These are phyloP conservation scores for Neostethus bicornis DNA, from an alignment of 2,797 vertebrate species.

Conservation along the genomic window DNA sequence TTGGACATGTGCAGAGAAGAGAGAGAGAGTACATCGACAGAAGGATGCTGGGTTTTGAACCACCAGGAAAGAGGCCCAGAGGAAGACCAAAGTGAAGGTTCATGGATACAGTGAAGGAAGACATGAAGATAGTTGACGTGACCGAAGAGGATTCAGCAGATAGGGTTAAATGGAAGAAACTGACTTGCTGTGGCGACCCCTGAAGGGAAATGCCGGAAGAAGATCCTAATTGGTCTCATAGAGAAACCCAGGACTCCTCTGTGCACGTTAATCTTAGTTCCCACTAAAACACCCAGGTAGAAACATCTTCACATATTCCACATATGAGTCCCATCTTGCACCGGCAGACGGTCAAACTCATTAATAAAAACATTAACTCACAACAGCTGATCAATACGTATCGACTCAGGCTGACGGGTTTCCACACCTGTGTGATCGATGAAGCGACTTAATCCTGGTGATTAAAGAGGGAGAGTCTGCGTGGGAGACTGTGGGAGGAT, in stretches of 20 bases:
- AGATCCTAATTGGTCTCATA: too few species aligned
- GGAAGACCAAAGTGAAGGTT: too few species aligned
- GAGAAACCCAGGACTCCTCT: background rate
- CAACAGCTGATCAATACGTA: constrained; percentile 54
- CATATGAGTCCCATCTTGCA: constrained; percentile 16
- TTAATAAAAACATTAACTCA: constrained; percentile 59
- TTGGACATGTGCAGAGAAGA: too few species aligned
- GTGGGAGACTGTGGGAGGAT: constrained; percentile 10
- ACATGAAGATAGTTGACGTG: too few species aligned
- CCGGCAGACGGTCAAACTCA: constrained; percentile 32
- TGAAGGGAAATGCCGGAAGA: too few species aligned
- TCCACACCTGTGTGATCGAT: constrained; percentile 42
- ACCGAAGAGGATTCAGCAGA: too few species aligned
- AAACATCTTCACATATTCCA: background rate
- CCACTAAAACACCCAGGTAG: constrained; percentile 16
- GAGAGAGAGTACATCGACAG: too few species aligned
- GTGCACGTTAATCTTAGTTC: constrained; percentile 21
- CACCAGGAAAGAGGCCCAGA: too few species aligned
- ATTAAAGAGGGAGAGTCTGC: constrained; percentile 1
- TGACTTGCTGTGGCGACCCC: too few species aligned
- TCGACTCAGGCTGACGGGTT: constrained; percentile 48
- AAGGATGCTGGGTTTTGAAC: too few species aligned
- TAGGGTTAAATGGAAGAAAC: too few species aligned
- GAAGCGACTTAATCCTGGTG: constrained; percentile 42
- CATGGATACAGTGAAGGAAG: too few species aligned